Conservation (phyloP, 2,113 vertebrate genomes). For the Bubo bubo region DNA sequence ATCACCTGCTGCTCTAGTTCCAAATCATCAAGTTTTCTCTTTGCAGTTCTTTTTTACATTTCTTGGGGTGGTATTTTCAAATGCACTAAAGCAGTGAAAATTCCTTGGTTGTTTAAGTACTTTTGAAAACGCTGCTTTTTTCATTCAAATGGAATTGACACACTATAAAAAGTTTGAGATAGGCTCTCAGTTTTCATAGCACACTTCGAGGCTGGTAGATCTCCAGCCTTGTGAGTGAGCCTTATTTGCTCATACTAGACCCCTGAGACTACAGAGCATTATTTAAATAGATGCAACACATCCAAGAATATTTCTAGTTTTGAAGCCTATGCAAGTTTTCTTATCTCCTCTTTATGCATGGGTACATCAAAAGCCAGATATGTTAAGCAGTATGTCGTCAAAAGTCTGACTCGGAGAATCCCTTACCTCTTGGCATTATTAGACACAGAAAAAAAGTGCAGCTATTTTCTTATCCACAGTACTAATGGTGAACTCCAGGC, state of each 20-base stretch:
- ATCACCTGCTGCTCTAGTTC: neutral
- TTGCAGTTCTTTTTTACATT: neutral
- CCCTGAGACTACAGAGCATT: neutral
- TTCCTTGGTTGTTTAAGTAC: neutral
- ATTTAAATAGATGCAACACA: neutral
- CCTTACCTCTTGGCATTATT: neutral
- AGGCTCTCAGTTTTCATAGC: neutral
- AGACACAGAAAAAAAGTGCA: neutral
- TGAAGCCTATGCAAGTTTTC: neutral
- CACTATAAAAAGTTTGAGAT: neutral
- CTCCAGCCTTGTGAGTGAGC: neutral
- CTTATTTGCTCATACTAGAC: neutral
- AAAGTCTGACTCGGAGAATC: neutral
- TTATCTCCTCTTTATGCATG: neutral
- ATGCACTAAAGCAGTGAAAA: neutral
- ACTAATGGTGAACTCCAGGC: neutral
- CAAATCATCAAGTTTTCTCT: neutral
- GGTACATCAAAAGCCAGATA: neutral
- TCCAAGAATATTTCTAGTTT: neutral
- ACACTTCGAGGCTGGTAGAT: neutral
- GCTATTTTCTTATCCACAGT: neutral
- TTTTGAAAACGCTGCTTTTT: neutral
- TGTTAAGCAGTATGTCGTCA: neutral
- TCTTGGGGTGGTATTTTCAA: neutral
- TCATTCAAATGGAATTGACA: neutral